Evolutionary conservation across 2,888 invertebrate genomes (phyloP), one percentile per base, ranked within the genome.

Genomic region (Copidosoma aretas): DNA sequence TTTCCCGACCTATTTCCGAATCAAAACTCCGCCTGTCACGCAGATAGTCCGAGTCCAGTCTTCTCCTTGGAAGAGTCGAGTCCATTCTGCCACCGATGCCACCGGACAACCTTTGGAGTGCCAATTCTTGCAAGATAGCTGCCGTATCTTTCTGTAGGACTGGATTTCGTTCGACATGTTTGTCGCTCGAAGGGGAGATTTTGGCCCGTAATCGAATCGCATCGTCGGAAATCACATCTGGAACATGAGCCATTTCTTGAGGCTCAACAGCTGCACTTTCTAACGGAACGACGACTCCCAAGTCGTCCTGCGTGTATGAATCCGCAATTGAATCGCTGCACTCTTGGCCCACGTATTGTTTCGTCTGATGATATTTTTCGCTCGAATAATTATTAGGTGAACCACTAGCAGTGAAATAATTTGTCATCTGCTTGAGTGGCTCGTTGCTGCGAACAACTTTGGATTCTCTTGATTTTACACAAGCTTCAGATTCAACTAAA

Each of bases 1-100:
- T 84, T 71, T 86, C 85, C 12, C 85, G 75, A 0, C 86, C 86
- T 24, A 86, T 86, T 73, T 86, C 86, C 1, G 86, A 85, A 68
- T 86, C 86, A 71, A 85, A 84, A 68, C 82, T 84, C 3, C 84
- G 77, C n/a, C 83, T 75, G 49, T 83, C 82, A n/a, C 76, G 73
- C 21, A 70, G 67, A n/a, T 75, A 68, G 3, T 81, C 82, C 0
- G 76, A 68, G 1, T 83, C 82, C 65, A 80, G 79, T 19, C 78
- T 75, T 49, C 79, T 74, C 1, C 73, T 63, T 15, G 75, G 54
- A 19, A 76, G 63, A 1, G 77, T 72, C 15, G 43, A 46, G 17
- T 81, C 80, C n/a, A 77, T 77, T 1, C 77, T 77, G 10, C 79
- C 76, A 3, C 32, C 32, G 32, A 32, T 32, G 1, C 80, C 80